A percentile compares a stretch with the other conserved stretches of the same genome.
phyloP scores from a whole-genome alignment of 2,797 vertebrate species.

The Halcyon leucocephala region DNA sequence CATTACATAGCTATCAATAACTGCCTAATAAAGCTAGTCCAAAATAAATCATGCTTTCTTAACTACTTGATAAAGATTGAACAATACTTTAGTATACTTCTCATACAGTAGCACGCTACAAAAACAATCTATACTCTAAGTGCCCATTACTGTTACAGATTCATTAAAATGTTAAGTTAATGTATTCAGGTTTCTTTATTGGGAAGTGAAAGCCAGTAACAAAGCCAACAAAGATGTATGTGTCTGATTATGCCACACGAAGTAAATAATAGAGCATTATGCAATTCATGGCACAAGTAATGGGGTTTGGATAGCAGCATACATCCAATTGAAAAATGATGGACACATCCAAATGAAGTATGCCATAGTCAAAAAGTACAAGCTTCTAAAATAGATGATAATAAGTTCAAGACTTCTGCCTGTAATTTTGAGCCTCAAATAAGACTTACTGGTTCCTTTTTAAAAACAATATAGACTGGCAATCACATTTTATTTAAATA shows the following conservation, averaged over 20 bases:
- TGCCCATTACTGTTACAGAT: not conserved
- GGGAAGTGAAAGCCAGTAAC: slow-evolving; percentile 4
- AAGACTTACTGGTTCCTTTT: not conserved
- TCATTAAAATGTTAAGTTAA: slow-evolving; percentile 38
- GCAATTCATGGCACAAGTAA: slow-evolving; percentile 22
- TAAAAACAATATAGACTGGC: not conserved
- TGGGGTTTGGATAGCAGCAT: slow-evolving; percentile 33
- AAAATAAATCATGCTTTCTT: slow-evolving; percentile 36
- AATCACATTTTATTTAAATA: not conserved
- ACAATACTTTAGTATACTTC: slow-evolving; percentile 28
- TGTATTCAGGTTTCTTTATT: not conserved
- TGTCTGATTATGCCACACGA: not conserved
- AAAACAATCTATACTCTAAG: not conserved
- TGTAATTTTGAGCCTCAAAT: not conserved
- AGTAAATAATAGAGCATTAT: slow-evolving; percentile 25
- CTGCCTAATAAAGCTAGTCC: slow-evolving; percentile 42
- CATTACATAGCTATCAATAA: slow-evolving; percentile 47
- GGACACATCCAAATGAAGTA: slow-evolving; percentile 4
- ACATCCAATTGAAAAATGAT: slow-evolving; percentile 29
- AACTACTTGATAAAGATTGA: slow-evolving; percentile 16
- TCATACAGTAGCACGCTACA: not conserved
- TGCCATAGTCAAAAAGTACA: not conserved
- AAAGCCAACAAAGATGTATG: slow-evolving; percentile 7
- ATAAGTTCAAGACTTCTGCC: not conserved
- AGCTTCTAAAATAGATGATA: not conserved